Percentiles rank a stretch among this genome's conserved stretches.
Evolutionary conservation across 2,113 vertebrate genomes (phyloP).

Genomic region (Natator depressus): DNA sequence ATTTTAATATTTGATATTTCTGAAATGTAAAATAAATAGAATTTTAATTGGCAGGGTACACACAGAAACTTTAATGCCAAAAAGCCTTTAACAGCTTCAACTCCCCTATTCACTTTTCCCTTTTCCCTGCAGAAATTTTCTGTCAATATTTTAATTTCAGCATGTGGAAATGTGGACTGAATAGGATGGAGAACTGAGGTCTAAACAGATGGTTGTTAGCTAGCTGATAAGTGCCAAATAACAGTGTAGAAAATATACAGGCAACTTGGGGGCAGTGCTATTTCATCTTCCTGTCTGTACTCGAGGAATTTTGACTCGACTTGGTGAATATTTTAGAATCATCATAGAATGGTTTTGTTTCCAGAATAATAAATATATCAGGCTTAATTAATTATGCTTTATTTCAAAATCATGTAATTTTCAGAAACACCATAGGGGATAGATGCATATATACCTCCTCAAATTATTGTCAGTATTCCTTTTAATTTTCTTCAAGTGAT

Average conservation of each 20-base stretch:
- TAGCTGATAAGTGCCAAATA: conserved; percentile 14
- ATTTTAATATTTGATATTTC: background rate
- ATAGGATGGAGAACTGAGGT: conserved; percentile 6
- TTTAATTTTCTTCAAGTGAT: background rate
- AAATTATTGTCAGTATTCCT: background rate
- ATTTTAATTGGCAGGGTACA: background rate
- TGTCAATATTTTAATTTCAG: conserved; percentile 62
- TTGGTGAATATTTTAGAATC: background rate
- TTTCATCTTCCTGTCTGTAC: background rate
- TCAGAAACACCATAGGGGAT: background rate
- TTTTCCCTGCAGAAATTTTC: conserved; percentile 55
- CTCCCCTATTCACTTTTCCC: background rate
- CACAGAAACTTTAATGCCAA: background rate
- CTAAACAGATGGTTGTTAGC: conserved; percentile 41
- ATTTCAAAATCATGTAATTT: background rate
- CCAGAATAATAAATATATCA: background rate
- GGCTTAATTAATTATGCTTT: background rate
- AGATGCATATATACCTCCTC: background rate
- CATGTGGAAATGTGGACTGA: conserved; percentile 9
- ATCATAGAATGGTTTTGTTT: background rate
- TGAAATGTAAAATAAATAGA: conserved; percentile 6
- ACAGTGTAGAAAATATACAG: background rate
- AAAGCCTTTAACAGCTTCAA: background rate
- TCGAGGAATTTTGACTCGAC: background rate
- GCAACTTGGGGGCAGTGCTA: background rate